Evolutionary conservation across 2,113 vertebrate species (phyloP).

Genomic region (Aphyosemion australe): DNA sequence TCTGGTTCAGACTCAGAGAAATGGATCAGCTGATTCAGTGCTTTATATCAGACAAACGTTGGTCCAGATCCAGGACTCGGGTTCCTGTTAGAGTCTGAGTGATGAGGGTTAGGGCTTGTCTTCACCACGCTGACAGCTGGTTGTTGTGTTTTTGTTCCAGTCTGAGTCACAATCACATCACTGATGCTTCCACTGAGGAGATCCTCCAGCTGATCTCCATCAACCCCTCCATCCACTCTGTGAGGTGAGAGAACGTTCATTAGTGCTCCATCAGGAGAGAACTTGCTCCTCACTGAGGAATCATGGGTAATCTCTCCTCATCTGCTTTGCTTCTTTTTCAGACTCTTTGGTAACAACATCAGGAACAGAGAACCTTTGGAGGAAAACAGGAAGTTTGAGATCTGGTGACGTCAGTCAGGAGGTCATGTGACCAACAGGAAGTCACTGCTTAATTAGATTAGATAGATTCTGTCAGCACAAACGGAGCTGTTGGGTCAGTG

Average conservation of each 20-base stretch:
- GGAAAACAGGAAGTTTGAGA: conserved; percentile 15
- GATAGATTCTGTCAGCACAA: too few species aligned
- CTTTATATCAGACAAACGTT: too few species aligned
- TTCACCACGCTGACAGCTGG: too few species aligned
- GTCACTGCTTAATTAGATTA: too few species aligned
- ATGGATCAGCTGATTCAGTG: too few species aligned
- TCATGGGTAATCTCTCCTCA: neutral
- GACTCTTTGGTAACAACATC: conserved; percentile 39
- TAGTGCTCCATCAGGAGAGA: too few species aligned
- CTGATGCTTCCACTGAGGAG: neutral
- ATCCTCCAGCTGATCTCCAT: conserved; percentile 27
- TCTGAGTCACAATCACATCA: conserved; percentile 44
- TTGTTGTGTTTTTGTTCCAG: conserved; percentile 30
- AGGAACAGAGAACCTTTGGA: neutral
- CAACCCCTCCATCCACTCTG: conserved; percentile 14
- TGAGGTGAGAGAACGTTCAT: conserved; percentile 22
- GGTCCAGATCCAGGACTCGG: too few species aligned
- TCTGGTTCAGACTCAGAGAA: too few species aligned
- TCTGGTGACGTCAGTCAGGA: conserved; percentile 27
- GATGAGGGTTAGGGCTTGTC: neutral
- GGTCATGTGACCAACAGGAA: neutral
- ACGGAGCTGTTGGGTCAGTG: too few species aligned
- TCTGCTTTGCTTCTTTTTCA: conserved; percentile 15
- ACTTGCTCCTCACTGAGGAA: neutral
- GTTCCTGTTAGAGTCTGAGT: neutral